These are phyloP conservation scores for Chrysocyon brachyurus DNA, from an alignment of 2,797 vertebrate genomes.

Conservation along the genomic window DNA sequence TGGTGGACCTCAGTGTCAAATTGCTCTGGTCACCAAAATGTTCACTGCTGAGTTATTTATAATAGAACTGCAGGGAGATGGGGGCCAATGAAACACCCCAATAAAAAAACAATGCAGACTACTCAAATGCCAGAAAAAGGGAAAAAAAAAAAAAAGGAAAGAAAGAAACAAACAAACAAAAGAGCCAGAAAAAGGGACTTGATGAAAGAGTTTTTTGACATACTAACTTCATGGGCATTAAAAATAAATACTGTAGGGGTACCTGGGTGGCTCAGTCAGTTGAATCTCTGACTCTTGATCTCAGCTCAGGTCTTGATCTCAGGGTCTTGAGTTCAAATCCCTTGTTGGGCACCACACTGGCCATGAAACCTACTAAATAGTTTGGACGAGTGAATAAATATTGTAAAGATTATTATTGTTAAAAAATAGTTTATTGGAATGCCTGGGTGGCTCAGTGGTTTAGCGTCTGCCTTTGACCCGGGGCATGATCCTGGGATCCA, in stretches of 20 bases:
- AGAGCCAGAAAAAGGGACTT: not conserved
- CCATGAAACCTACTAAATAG: not conserved
- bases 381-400: slow-evolving; percentile 11
- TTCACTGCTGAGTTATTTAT: not conserved
- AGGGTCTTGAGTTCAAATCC: not conserved
- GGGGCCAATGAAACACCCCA: not conserved
- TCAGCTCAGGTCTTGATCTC: not conserved
- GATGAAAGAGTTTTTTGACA: not conserved
- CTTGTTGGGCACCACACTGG: not conserved
- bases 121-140: not conserved
- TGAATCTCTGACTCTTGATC: too few species aligned
- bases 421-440: not conserved
- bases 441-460: too few species aligned
- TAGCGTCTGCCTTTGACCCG: too few species aligned
- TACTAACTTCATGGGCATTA: not conserved
- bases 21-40: not conserved
- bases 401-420: not conserved
- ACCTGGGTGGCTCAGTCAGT: too few species aligned
- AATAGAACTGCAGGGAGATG: not conserved
- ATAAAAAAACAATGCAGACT: not conserved
- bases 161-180: too few species aligned
- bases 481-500: too few species aligned
- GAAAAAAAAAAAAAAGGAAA: too few species aligned
- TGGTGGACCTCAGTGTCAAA: not conserved
- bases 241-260: not conserved